Evolutionary conservation across 2,113 vertebrate species (phyloP), one percentile per base, ranked within the genome.

Genomic region (Cricetomys ansorgei): DNA sequence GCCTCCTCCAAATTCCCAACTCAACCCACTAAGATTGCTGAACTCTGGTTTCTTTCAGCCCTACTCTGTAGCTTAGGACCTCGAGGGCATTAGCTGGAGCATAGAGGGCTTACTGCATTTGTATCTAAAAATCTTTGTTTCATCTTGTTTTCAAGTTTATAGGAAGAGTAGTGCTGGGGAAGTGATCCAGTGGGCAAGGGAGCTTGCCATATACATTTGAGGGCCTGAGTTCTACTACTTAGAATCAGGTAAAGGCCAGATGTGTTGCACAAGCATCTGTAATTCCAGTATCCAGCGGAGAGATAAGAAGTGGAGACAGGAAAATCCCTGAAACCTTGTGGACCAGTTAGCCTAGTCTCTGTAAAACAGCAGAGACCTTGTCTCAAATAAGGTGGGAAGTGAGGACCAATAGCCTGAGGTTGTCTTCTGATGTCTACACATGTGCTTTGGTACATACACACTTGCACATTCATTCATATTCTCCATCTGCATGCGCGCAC

Each of bases 101-200:
- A 64, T 50, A 50, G 12, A 75, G 48, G 27, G 34, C 25, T 89
- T 40, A 55, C n/a, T 83, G 37, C 27, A 15, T 90, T 91, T 59
- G 48, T 86, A n/a, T 94, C 64, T 81, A 31, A 92, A 95, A 92
- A 76, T 27, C 55, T 34, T 83, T 72, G n/a, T 88, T 88, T 19
- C 53, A 5, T 29, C 37, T 79, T 62, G 19, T 70, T 88, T 91
- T 89, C 45, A 81, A 48, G 43, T 79, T 94, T 88, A 93, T 73
- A 64, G 45, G 77, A 57, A 64, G 75, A 83, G 45, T 59, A 16
- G 73, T 75, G 73, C 73, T 45, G 48, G 73, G 25, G n/a, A 75
- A 25, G 25, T 27, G 25, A 12, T 45, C 13, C 25, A 45, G 11
- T 48, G 73, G 73, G 23, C 43, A 75, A 48, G 12, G 25, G 25